Evolutionary conservation across 2,113 vertebrate genomes (phyloP), one percentile per base, ranked within the genome.

Genomic region (Sitta europaea): DNA sequence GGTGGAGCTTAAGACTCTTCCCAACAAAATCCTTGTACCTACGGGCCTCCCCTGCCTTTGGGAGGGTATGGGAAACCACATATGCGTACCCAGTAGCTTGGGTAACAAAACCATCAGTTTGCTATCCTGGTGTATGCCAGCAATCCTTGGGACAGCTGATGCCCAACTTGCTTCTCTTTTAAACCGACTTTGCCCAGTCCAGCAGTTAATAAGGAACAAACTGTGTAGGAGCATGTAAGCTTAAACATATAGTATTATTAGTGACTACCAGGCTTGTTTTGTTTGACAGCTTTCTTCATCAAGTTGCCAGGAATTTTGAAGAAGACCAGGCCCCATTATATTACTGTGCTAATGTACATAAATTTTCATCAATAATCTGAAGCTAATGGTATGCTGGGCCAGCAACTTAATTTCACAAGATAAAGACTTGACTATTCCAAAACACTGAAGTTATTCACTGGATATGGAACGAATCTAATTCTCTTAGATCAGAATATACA

Each of bases 391-490:
- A 79, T 88, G 73, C 74, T 94, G 66, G 81, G 70, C 53, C 65
- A 88, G 70, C 70, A 93, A 48, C 57, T 79, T 94, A 83, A 95
- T 86, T 88, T 81, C 80, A 45, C 25, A 83, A 81, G 57, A 84
- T 47, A 45, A 94, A 80, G 66, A 66, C 42, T 91, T 88, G 47
- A 59, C 63, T 83, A 28, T 66, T 90, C 43, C n/a, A 84, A 92
- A 94, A 74, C 75, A 88, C 25, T 65, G 29, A 81, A 91, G 28
- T 87, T 17, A 73, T 85, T 86, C 75, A 83, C 48, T 86, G 62
- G 51, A 65, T 90, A 72, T 1, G 4, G 51, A 88, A 95, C 1
- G 11, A 76, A 93, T 80, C 51, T 84, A 68, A 77, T 82, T 93
- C 47, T 80, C 55, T 93, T 73, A 90, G 29, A 86, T 73, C 59